Percentiles rank a stretch among this genome's conserved stretches.
These are phyloP conservation scores for Watsonalla binaria DNA, from an alignment of 2,888 invertebrate genomes.

Conservation along the genomic window DNA sequence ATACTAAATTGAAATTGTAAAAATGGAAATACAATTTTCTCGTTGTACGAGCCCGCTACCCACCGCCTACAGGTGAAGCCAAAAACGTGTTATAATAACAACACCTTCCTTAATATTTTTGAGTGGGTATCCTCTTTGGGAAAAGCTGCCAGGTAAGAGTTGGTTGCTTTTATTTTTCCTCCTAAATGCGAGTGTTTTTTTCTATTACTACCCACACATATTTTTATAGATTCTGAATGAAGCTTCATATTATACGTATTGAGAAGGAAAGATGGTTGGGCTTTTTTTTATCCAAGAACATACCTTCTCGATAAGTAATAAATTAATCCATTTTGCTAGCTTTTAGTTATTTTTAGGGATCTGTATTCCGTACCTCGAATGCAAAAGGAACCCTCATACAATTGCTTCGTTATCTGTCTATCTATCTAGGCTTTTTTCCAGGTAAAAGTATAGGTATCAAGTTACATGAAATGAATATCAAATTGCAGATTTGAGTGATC, in stretches of 20 bases:
- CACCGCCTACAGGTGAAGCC: slow-evolving; percentile 62
- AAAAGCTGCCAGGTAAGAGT: slow-evolving; percentile 25
- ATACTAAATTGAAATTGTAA: slow-evolving; percentile 79
- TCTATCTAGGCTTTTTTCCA: too few relatives aligned
- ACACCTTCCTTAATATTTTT: slow-evolving; percentile 57
- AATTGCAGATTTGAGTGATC: too few relatives aligned
- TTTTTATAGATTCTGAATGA: neutral
- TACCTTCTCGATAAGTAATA: too few relatives aligned
- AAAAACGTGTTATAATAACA: slow-evolving; percentile 65
- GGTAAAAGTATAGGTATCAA: too few relatives aligned
- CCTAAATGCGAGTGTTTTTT: neutral
- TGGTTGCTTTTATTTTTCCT: slow-evolving; percentile 14
- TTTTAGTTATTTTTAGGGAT: too few relatives aligned
- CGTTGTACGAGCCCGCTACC: slow-evolving; percentile 57
- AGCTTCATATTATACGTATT: neutral
- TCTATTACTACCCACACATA: neutral
- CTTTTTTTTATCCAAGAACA: too few relatives aligned
- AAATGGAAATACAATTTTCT: slow-evolving; percentile 79
- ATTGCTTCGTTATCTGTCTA: too few relatives aligned
- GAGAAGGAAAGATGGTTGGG: too few relatives aligned
- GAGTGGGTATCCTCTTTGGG: slow-evolving; percentile 24
- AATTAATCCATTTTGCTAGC: too few relatives aligned
- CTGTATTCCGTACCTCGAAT: too few relatives aligned
- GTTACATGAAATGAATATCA: too few relatives aligned
- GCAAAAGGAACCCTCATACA: too few relatives aligned